phyloP scores from a whole-genome alignment of 2,113 vertebrate species.

The Nibea coibor region DNA sequence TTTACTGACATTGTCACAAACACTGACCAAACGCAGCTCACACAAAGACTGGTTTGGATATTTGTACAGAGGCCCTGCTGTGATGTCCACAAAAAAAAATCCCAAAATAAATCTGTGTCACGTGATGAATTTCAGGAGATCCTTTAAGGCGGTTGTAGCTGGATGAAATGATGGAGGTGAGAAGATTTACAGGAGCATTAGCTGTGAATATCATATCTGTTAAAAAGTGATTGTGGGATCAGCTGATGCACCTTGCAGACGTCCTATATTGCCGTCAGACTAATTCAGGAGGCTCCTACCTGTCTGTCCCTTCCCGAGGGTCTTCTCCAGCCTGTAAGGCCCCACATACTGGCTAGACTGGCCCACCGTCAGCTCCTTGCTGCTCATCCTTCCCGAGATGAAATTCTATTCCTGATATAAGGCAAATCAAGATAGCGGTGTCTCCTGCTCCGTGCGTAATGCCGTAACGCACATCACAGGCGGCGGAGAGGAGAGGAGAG shows the following conservation, averaged over 20 bases:
- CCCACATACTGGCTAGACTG: slow-evolving; percentile 86
- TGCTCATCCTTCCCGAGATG: slow-evolving; percentile 79
- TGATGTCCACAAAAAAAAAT: background rate
- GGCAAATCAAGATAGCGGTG: slow-evolving; percentile 65
- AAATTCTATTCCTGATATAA: slow-evolving; percentile 34
- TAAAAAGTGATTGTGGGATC: slow-evolving; percentile 7
- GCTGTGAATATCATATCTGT: background rate
- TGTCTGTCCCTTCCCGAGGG: slow-evolving; percentile 87
- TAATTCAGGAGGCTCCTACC: slow-evolving; percentile 69
- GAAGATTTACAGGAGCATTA: slow-evolving; percentile 9
- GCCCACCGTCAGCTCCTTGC: slow-evolving; percentile 83
- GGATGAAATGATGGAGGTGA: slow-evolving; percentile 23
- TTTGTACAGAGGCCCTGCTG: background rate
- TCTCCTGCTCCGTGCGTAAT: slow-evolving; percentile 72
- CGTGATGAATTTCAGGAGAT: background rate
- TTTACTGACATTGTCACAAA: slow-evolving; percentile 59
- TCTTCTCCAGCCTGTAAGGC: slow-evolving; percentile 87
- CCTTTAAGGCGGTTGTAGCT: background rate
- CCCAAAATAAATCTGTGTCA: too few relatives aligned
- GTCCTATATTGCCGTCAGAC: background rate
- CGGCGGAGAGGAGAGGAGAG: slow-evolving; percentile 43
- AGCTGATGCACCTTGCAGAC: slow-evolving; percentile 15
- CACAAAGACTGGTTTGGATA: background rate
- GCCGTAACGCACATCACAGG: slow-evolving; percentile 77
- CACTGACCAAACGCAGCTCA: slow-evolving; percentile 34